phyloP scores from a whole-genome alignment of 2,113 vertebrate species.

The Channa maculata region DNA sequence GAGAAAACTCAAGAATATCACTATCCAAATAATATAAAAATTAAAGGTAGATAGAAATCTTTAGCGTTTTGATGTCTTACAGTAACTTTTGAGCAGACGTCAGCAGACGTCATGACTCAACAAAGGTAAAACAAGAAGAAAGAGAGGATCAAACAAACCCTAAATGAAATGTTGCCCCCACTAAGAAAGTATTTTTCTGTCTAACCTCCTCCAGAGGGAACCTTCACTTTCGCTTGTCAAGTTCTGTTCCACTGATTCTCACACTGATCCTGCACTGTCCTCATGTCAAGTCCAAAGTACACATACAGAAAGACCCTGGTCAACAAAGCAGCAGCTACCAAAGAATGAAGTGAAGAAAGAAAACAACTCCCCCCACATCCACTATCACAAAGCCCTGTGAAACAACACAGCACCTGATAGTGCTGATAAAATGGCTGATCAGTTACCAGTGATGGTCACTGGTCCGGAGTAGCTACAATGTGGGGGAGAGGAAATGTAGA shows the following conservation, averaged over 20 bases:
- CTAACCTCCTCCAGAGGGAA: conserved; percentile 61
- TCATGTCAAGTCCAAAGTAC: conserved; percentile 70
- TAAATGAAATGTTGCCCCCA: conserved; percentile 52
- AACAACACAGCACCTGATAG: conserved; percentile 59
- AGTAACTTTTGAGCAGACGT: background rate
- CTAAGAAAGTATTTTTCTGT: conserved; percentile 53
- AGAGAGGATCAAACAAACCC: conserved; percentile 40
- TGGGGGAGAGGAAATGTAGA: conserved; percentile 9
- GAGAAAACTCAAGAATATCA: background rate
- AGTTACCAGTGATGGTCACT: conserved; percentile 51
- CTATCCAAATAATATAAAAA: background rate
- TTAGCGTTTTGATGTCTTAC: background rate
- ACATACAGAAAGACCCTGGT: conserved; percentile 66
- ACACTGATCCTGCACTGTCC: conserved; percentile 63
- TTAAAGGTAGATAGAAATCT: background rate
- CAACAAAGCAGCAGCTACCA: conserved; percentile 71
- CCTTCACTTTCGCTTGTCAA: conserved; percentile 76
- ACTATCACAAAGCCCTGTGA: background rate
- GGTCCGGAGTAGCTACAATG: conserved; percentile 33
- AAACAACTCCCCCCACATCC: conserved; percentile 24
- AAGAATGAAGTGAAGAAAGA: conserved; percentile 77
- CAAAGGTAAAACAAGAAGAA: conserved; percentile 37
- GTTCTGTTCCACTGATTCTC: conserved; percentile 76
- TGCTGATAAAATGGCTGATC: conserved; percentile 67
- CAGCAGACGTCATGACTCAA: conserved; percentile 14